phyloP scores from a whole-genome alignment of 2,113 vertebrate species.

The Cygnus atratus region DNA sequence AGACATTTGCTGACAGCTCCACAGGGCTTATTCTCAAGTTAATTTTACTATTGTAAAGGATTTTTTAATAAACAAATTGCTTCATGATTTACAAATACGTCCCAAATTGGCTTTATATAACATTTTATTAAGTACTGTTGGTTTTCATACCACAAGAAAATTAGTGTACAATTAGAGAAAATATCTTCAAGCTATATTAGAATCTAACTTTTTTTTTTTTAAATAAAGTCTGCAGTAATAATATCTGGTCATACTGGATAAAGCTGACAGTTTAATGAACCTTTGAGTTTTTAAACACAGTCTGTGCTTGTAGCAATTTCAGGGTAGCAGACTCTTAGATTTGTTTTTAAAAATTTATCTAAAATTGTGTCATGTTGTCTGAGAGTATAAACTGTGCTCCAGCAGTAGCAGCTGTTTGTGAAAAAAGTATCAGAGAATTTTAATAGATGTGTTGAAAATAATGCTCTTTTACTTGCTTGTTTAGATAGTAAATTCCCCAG shows the following conservation, averaged over 20 bases:
- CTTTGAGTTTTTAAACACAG: neutral
- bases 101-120: neutral
- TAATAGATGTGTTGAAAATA: slow-evolving; percentile 29
- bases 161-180: neutral
- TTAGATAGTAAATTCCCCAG: slow-evolving; percentile 45
- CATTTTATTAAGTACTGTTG: neutral
- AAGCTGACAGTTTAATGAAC: neutral
- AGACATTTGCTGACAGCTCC: neutral
- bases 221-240: neutral
- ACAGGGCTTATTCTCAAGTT: neutral
- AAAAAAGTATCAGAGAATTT: neutral
- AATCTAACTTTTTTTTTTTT: neutral
- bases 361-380: neutral
- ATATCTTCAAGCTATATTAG: neutral
- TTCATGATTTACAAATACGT: neutral
- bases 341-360: neutral
- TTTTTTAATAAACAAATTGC: neutral
- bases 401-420: neutral
- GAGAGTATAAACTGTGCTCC: neutral
- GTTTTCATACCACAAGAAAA: neutral
- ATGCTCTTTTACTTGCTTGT: slow-evolving; percentile 34
- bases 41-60: neutral
- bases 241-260: neutral
- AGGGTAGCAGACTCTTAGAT: neutral
- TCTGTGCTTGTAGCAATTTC: neutral